A percentile compares a stretch with the other conserved stretches of the same genome.
Evolutionary conservation across 2,888 invertebrate species (phyloP).

Genomic region (Patella caerulea): DNA sequence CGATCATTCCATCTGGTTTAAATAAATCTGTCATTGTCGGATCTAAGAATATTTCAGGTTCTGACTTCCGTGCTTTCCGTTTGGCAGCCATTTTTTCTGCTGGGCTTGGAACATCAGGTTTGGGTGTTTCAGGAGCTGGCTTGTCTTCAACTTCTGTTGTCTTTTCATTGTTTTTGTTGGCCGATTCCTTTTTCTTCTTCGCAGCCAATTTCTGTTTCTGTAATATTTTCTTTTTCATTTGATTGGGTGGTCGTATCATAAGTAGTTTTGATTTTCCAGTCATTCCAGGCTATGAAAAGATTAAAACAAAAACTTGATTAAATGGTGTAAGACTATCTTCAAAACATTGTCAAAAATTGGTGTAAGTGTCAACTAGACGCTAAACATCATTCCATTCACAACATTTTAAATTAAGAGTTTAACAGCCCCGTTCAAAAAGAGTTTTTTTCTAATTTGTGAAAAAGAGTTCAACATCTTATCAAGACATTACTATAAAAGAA

Average conservation of each 20-base stretch:
- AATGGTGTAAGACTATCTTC: too few relatives aligned
- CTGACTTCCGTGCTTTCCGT: conserved; percentile 48
- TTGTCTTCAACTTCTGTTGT: conserved; percentile 6
- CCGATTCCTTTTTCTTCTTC: background rate
- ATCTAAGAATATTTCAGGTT: conserved; percentile 49
- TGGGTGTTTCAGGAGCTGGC: background rate
- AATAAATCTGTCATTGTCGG: conserved; percentile 59
- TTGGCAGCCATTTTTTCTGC: conserved; percentile 35
- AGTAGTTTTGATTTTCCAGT: background rate
- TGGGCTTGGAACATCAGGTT: background rate
- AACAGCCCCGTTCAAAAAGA: too few relatives aligned
- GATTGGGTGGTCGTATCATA: background rate
- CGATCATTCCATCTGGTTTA: conserved; percentile 54
- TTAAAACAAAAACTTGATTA: background rate
- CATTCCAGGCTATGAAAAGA: background rate
- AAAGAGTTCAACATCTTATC: too few relatives aligned
- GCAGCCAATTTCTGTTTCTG: background rate
- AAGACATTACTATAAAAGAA: too few relatives aligned
- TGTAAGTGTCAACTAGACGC: too few relatives aligned
- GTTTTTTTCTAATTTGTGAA: too few relatives aligned
- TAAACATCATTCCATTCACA: too few relatives aligned
- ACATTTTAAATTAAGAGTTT: too few relatives aligned
- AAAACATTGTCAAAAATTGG: too few relatives aligned
- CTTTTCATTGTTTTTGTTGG: conserved; percentile 11
- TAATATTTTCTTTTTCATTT: background rate